Conservation (phyloP, 2,797 vertebrate genomes). For the Oceanodroma leucorhoa region DNA sequence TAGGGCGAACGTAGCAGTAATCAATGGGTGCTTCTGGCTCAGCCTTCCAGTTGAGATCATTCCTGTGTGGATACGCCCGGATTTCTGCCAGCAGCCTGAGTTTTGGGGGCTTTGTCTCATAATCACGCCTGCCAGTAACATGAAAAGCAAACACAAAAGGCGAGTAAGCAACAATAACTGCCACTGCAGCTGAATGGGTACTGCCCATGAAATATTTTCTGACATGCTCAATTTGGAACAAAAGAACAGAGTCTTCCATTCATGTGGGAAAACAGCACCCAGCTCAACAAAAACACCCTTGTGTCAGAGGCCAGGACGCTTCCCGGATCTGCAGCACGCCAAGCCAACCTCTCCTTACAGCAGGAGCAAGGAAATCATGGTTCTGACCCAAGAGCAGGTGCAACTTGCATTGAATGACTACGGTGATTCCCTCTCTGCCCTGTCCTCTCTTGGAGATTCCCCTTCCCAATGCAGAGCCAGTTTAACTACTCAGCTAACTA, state of each 20-base stretch:
- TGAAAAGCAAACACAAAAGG: slow-evolving; percentile 33
- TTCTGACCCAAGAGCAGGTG: neutral
- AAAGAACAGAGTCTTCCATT: neutral
- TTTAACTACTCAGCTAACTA: neutral
- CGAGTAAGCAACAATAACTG: neutral
- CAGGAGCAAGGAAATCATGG: neutral
- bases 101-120: slow-evolving; percentile 89
- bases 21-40: slow-evolving; percentile 87
- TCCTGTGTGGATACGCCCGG: slow-evolving; percentile 78
- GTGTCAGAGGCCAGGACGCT: neutral
- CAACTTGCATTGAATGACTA: neutral
- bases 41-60: slow-evolving; percentile 81
- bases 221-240: neutral
- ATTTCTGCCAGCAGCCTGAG: slow-evolving; percentile 88
- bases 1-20: slow-evolving; percentile 94
- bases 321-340: fast-evolving
- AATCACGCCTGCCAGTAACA: slow-evolving; percentile 85
- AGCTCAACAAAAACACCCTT: neutral
- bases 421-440: neutral
- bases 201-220: neutral
- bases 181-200: neutral
- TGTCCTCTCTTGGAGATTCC: neutral
- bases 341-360: neutral
- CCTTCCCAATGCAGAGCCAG: neutral
- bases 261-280: neutral